These are phyloP conservation scores for Mus spretus DNA, from an alignment of 2,797 vertebrate genomes.

Conservation along the genomic window DNA sequence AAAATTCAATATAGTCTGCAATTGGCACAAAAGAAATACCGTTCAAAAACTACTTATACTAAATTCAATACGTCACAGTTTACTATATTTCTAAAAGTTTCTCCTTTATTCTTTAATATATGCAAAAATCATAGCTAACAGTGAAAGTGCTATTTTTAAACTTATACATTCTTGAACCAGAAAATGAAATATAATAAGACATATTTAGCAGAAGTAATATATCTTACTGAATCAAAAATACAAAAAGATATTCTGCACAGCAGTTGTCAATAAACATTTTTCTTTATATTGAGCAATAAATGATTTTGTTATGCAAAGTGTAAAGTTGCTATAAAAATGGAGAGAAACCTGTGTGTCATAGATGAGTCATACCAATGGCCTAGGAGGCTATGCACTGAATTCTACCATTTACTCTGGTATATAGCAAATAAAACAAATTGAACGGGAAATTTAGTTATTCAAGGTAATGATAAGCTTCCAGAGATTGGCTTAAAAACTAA, in stretches of 20 bases:
- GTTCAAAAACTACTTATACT: background rate
- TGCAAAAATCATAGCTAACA: background rate
- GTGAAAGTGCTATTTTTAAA: background rate
- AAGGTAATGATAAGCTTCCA: background rate
- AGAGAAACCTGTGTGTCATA: background rate
- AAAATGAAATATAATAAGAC: background rate
- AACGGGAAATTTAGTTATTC: background rate
- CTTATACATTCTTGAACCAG: background rate
- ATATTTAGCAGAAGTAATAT: background rate
- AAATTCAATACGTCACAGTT: background rate
- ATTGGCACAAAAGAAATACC: background rate
- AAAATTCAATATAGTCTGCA: background rate
- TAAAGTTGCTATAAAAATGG: background rate
- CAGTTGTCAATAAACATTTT: too few species aligned
- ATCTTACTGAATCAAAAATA: background rate
- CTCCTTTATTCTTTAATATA: background rate
- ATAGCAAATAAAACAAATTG: background rate
- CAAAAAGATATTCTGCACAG: background rate
- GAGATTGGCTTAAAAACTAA: background rate
- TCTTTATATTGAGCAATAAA: too few species aligned
- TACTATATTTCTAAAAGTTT: background rate
- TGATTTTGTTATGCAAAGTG: background rate
- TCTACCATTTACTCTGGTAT: background rate
- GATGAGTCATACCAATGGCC: background rate
- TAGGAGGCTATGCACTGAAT: background rate